Evolutionary conservation across 2,797 vertebrate genomes (phyloP).

Genomic region (Sylvilagus floridanus): DNA sequence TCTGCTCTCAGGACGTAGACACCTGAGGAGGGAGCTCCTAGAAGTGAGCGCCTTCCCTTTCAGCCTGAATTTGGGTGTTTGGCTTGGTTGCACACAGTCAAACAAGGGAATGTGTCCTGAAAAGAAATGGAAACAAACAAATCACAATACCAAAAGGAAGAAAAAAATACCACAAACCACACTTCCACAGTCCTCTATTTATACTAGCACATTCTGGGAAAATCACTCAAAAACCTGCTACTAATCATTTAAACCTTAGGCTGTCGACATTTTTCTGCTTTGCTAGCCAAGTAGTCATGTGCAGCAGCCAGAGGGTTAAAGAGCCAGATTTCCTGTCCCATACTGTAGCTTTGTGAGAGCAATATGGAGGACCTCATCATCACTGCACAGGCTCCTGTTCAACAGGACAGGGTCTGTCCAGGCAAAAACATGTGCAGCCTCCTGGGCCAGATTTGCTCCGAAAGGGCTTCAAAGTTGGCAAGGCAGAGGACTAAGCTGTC

Average conservation of each 20-base stretch:
- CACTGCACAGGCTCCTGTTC: background rate
- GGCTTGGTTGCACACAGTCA: conserved; percentile 51
- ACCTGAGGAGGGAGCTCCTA: background rate
- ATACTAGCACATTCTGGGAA: conserved; percentile 76
- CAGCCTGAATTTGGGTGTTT: conserved; percentile 32
- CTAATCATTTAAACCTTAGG: conserved; percentile 57
- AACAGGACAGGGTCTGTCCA: conserved; percentile 70
- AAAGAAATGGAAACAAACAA: conserved; percentile 82
- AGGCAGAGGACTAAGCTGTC: conserved; percentile 56
- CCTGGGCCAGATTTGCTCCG: conserved; percentile 77
- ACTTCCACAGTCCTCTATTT: conserved; percentile 79
- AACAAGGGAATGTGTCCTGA: conserved; percentile 75
- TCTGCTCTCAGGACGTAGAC: background rate
- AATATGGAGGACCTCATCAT: conserved; percentile 63
- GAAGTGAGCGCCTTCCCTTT: background rate
- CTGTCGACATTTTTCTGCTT: conserved; percentile 68
- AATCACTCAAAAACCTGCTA: conserved; percentile 76
- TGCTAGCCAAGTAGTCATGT: conserved; percentile 75
- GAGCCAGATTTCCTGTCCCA: conserved; percentile 75
- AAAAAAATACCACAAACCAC: conserved; percentile 68
- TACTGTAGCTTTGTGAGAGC: conserved; percentile 49
- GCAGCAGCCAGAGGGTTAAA: conserved; percentile 82
- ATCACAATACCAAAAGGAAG: conserved; percentile 80
- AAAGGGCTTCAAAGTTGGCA: conserved; percentile 75
- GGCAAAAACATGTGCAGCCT: conserved; percentile 83